Base-by-base conservation (phyloP, 2,113 vertebrate genomes). In the Felis catus region DNA sequence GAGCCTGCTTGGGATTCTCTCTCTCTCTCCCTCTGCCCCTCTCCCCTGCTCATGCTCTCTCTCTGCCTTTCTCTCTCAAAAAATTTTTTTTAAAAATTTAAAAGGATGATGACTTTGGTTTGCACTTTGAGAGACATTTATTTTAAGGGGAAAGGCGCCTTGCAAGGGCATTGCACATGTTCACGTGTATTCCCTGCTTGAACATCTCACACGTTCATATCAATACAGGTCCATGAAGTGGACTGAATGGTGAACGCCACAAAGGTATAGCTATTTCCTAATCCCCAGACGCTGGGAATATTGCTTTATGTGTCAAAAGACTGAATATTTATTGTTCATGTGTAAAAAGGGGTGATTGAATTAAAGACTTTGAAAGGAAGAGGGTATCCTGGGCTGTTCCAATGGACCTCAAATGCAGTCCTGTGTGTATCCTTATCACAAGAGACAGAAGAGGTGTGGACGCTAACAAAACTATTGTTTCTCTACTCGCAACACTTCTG, bases 371-470 rank as follows among this genome's bases (percentile, higher is more conserved):
- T 84, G 14, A 45, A 23, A 51, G 11, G 65, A 29, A 11, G 12
- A 33, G 2, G 8, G 21, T 6, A 48, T n/a, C 55, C 21, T 41
- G 5, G 7, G 9, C 27, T 41, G 12, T 31, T 7, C 4, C 1
- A 4, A 0, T 27, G 1, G 3, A 21, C 13, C 8, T 41, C 53
- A 71, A 63, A 25, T 80, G 10, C 10, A 25, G 23, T 33, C 39
- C 41, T 15, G 11, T 79, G 27, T 2, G 2, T 74, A 78, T 33
- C 33, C 36, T 51, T 51, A 71, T 5, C 58, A 51, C 84, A 27
- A 80, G 36, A 25, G 19, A 48, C 3, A 39, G 16, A 65, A 85
- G 70, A 19, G 4, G 45, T 36, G 3, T 18, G 14, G 16, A 19
- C 31, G 14, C 29, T 63, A 41, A 1, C 36, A n/a, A 51, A 11